Conservation (phyloP, 2,113 vertebrate genomes). For the Rhizomys pruinosus region DNA sequence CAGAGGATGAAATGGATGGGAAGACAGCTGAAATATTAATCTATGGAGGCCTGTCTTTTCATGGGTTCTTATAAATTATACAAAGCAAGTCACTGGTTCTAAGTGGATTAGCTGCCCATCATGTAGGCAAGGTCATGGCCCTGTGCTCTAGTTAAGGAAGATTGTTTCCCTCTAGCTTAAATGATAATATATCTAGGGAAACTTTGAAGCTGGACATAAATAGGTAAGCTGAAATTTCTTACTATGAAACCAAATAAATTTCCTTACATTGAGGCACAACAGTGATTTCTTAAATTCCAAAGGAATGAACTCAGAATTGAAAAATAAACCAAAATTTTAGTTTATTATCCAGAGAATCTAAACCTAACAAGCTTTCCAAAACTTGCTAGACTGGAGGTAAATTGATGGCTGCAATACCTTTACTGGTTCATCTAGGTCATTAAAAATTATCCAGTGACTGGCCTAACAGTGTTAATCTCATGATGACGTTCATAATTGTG, state of each 20-base stretch:
- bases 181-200: slow-evolving; percentile 68
- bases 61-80: slow-evolving; percentile 74
- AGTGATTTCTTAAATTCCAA: slow-evolving; percentile 49
- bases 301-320: slow-evolving; percentile 3
- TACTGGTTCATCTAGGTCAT: slow-evolving; percentile 4
- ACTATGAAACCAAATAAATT: slow-evolving; percentile 56
- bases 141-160: slow-evolving; percentile 71
- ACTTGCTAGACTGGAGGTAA: slow-evolving; percentile 22
- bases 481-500: slow-evolving; percentile 43
- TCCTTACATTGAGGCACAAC: slow-evolving; percentile 30
- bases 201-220: slow-evolving; percentile 64
- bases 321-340: slow-evolving; percentile 56
- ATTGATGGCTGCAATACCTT: slow-evolving; percentile 34
- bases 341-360: slow-evolving; percentile 13
- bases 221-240: slow-evolving; percentile 64
- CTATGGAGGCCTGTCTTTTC: slow-evolving; percentile 72
- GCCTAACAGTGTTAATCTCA: slow-evolving; percentile 50
- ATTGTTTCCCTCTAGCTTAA: slow-evolving; percentile 72
- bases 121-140: slow-evolving; percentile 74
- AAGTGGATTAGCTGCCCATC: slow-evolving; percentile 76
- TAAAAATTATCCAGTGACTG: slow-evolving; percentile 58
- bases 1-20: slow-evolving; percentile 74
- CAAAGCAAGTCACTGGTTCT: slow-evolving; percentile 69
- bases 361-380: slow-evolving; percentile 23
- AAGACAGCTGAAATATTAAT: slow-evolving; percentile 80